These are phyloP conservation scores for Phengaris alcon DNA, from an alignment of 2,888 invertebrate genomes.

Conservation along the genomic window DNA sequence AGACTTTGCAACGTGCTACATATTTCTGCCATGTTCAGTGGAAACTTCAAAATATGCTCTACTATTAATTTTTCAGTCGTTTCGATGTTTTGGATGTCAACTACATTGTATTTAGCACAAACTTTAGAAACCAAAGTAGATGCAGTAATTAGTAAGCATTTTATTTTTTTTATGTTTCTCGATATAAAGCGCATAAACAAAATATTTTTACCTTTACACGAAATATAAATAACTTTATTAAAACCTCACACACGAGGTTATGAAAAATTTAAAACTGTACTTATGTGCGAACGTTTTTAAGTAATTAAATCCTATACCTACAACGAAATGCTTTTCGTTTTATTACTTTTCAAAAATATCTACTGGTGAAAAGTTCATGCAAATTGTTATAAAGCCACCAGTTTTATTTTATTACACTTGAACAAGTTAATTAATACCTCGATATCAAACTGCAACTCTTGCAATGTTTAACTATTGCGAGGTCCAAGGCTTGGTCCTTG, in stretches of 20 bases:
- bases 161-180: not conserved
- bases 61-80: not conserved
- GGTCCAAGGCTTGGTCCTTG: not conserved
- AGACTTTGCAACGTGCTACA: not conserved
- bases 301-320: slow-evolving; percentile 44
- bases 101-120: not conserved
- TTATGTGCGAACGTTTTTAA: slow-evolving; percentile 35
- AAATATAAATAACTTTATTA: slow-evolving; percentile 14
- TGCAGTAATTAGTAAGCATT: not conserved
- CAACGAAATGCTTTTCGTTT: slow-evolving; percentile 54
- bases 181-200: not conserved
- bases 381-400: not conserved
- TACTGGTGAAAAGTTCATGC: not conserved
- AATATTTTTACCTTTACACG: not conserved
- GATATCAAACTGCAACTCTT: too few relatives aligned
- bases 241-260: not conserved
- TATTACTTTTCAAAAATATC: slow-evolving; percentile 45
- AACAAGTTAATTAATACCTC: not conserved
- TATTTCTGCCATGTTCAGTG: not conserved
- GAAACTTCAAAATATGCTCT: not conserved
- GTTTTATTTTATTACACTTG: not conserved
- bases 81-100: not conserved
- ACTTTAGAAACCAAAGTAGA: not conserved
- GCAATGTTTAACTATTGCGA: not conserved
- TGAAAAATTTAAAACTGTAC: slow-evolving; percentile 14